A percentile compares a stretch with the other conserved stretches of the same genome.
Conservation (phyloP, 2,797 vertebrate species). For the Choloepus didactylus region DNA sequence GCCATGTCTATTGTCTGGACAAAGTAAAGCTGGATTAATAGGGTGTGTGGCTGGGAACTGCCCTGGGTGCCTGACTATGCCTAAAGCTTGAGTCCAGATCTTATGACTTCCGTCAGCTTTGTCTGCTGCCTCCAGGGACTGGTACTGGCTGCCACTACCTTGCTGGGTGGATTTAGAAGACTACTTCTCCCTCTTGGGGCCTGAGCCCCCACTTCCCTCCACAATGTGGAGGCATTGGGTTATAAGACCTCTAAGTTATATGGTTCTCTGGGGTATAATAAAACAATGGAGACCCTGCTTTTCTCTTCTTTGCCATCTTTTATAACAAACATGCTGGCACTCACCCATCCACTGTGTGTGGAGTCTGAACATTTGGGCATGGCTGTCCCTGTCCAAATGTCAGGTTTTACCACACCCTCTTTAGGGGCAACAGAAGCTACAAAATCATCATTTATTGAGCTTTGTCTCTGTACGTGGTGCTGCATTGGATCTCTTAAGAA, state of each 20-base stretch:
- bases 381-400: not conserved
- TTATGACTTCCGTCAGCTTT: conserved; percentile 39
- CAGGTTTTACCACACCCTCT: not conserved
- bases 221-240: not conserved
- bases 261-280: not conserved
- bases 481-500: not conserved
- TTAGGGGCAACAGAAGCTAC: not conserved
- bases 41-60: not conserved
- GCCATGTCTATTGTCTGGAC: not conserved
- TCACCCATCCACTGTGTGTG: not conserved
- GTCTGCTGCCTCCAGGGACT: conserved; percentile 15
- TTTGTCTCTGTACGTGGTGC: not conserved
- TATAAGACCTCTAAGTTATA: not conserved
- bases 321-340: not conserved
- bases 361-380: not conserved
- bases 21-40: not conserved
- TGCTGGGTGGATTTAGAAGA: not conserved
- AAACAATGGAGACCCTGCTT: not conserved
- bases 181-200: not conserved
- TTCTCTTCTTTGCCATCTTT: not conserved
- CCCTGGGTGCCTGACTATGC: not conserved
- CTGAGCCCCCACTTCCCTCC: not conserved
- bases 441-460: not conserved
- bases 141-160: not conserved
- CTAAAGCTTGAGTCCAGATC: conserved; percentile 35